Base-by-base conservation (phyloP, 2,113 vertebrate genomes). In the Coregonus clupeaformis region DNA sequence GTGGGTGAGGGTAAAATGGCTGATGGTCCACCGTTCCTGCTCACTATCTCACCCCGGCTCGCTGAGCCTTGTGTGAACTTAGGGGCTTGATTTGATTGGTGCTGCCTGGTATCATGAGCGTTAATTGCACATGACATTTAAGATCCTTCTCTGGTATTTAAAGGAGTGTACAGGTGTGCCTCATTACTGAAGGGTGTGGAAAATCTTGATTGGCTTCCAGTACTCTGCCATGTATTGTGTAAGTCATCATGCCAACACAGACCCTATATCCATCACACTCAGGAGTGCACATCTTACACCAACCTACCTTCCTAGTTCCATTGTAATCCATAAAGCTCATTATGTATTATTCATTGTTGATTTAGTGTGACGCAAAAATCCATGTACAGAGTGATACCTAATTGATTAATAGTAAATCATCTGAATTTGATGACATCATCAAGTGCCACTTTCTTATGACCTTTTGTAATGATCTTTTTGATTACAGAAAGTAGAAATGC, bases 41-140 rank as follows among this genome's bases (percentile, higher is more conserved):
- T 55, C 52, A 55, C 52, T 16, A 82, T 71, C 78, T 88, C 79
- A 72, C 82, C 74, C 78, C 82, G 75, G 79, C 85, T 83, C 85
- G 77, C 78, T 75, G 77, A 86, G 85, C 86, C 86, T 88, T 74
- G 76, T 77, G 63, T 91, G 89, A 91, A 91, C 90, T 89, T 78
- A 18, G 81, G 84, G 89, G 90, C 91, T 88, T 92, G 88, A 91
- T 92, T 93, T 93, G 91, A 93, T 93, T 93, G 90, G 89, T 91
- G 85, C 91, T 88, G 89, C 88, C 87, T 91, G 90, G 90, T 92
- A 93, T 93, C 91, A 93, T 91, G 91, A 91, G 91, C 91, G 92
- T 93, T 94, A 94, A 94, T 94, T 94, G 92, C 90, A 90, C 90
- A 88, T 94, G 93, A 94, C 93, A 94, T 93, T 94, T 94, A 90